A percentile compares a stretch with the other conserved stretches of the same genome.
These are phyloP conservation scores for Diogma glabrata DNA, from an alignment of 2,888 invertebrate species.

Conservation along the genomic window DNA sequence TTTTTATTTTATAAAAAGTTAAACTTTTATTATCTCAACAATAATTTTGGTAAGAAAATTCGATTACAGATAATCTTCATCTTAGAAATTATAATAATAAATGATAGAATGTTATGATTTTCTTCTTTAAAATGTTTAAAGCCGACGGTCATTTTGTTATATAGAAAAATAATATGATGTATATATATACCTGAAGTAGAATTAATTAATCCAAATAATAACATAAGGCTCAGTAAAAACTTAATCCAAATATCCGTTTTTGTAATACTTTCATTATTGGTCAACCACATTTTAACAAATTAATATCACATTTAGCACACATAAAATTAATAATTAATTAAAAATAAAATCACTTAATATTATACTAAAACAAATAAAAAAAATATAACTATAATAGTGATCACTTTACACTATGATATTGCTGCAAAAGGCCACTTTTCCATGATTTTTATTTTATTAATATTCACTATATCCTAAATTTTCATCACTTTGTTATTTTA, in stretches of 20 bases:
- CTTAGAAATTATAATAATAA: too few relatives aligned
- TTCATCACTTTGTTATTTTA: not conserved
- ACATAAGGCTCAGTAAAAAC: slow-evolving; percentile 7
- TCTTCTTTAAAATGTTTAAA: too few relatives aligned
- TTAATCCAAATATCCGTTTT: slow-evolving; percentile 9
- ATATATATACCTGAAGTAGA: slow-evolving; percentile 2
- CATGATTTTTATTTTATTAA: slow-evolving; percentile 4
- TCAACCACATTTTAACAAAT: slow-evolving; percentile 9
- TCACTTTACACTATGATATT: slow-evolving; percentile 7
- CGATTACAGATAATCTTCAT: too few relatives aligned
- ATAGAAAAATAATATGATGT: not conserved
- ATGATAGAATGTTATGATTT: too few relatives aligned
- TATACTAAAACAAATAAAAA: too few relatives aligned
- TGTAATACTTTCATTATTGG: slow-evolving; percentile 7
- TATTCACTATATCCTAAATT: not conserved
- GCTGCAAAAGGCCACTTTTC: slow-evolving; percentile 6
- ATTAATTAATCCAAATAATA: slow-evolving; percentile 10
- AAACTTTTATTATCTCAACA: too few relatives aligned
- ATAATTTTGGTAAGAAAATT: too few relatives aligned
- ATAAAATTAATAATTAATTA: slow-evolving; percentile 7
- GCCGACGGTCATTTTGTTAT: too few relatives aligned
- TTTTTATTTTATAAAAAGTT: not conserved
- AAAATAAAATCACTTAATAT: slow-evolving; percentile 4
- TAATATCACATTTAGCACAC: slow-evolving; percentile 10
- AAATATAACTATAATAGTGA: slow-evolving; percentile 6